Conservation (phyloP, 2,113 vertebrate genomes). For the Cairina moschata region DNA sequence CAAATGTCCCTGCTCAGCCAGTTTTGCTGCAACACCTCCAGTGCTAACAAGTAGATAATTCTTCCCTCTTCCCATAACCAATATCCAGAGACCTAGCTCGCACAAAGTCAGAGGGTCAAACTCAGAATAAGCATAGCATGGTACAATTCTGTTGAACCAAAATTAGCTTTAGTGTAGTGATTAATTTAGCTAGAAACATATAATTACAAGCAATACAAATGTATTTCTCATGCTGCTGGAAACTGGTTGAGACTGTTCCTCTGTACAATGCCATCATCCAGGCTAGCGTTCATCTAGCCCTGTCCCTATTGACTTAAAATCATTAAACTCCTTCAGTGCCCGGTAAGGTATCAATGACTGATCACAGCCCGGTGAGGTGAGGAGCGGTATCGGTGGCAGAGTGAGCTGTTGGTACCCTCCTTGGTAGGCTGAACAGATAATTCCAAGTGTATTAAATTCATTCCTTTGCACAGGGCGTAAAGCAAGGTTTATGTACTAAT, state of each 20-base stretch:
- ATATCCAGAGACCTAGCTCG: background rate
- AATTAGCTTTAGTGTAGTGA: background rate
- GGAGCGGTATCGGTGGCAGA: accelerated
- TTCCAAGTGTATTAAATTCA: background rate
- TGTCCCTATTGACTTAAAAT: background rate
- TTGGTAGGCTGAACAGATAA: background rate
- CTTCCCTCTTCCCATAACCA: background rate
- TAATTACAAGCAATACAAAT: background rate
- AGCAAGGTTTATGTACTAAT: background rate
- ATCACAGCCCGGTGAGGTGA: accelerated
- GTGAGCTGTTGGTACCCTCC: background rate
- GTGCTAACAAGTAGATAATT: background rate
- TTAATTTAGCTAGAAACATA: background rate
- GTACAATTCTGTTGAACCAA: background rate
- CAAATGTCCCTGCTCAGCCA: background rate
- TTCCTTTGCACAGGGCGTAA: background rate
- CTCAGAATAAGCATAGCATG: background rate
- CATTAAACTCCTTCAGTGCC: background rate
- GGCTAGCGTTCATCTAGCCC: background rate
- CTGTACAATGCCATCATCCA: background rate
- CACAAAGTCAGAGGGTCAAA: background rate
- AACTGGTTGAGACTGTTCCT: background rate
- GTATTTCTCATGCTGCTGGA: background rate
- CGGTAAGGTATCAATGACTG: accelerated
- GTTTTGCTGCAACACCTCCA: background rate